A percentile compares a stretch with the other conserved stretches of the same genome.
Conservation (phyloP, 2,113 vertebrate species). For the Pseudopipra pipra region DNA sequence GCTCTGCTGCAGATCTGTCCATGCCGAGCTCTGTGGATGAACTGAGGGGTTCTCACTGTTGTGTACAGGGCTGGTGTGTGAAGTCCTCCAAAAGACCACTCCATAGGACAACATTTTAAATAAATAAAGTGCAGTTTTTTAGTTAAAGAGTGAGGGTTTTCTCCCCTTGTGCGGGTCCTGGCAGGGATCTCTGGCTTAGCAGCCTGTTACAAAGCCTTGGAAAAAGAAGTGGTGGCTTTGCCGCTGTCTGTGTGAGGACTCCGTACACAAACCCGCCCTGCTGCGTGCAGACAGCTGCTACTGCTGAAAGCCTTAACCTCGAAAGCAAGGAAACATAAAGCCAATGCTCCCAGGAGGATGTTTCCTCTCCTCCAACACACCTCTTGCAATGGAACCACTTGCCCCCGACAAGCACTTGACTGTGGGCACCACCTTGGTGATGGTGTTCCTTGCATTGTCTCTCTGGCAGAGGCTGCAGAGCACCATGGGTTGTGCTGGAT, state of each 20-base stretch:
- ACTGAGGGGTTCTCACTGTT: neutral
- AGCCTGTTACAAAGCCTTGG: neutral
- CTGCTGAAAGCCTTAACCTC: neutral
- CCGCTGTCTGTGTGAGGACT: neutral
- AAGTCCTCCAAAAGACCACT: neutral
- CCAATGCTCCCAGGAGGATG: neutral
- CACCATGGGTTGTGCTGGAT: accelerated
- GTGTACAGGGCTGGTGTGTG: neutral
- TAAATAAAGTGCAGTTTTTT: accelerated
- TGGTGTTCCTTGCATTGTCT: neutral
- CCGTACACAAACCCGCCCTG: accelerated
- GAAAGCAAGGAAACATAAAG: neutral
- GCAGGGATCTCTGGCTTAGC: neutral
- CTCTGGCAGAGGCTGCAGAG: accelerated
- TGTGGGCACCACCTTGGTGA: neutral
- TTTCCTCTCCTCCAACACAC: neutral
- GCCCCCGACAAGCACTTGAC: accelerated
- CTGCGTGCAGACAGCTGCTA: neutral
- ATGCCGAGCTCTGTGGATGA: accelerated
- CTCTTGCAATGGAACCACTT: neutral
- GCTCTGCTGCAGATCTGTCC: accelerated
- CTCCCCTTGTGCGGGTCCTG: neutral
- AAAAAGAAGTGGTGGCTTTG: neutral
- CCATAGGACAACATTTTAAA: neutral
- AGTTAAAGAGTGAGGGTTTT: neutral